Evolutionary conservation across 2,797 vertebrate species (phyloP).

Genomic region (Spondyliosoma cantharus): DNA sequence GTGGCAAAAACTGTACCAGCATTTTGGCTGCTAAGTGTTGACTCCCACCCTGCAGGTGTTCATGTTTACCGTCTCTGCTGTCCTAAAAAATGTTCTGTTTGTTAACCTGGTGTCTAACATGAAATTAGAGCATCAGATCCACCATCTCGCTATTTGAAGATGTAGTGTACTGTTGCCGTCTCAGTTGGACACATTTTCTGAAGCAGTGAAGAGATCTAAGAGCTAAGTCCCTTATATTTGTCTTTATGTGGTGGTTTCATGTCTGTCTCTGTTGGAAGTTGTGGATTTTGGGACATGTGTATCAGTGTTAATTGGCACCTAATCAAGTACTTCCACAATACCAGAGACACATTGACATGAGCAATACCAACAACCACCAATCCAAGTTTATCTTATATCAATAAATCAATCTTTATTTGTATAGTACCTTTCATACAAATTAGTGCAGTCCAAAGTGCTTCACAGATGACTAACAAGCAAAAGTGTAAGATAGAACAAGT

Average conservation of each 20-base stretch:
- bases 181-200: constrained; percentile 25
- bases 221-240: constrained; percentile 8
- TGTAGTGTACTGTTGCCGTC: constrained; percentile 29
- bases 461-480: too few relatives aligned
- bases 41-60: constrained; percentile 66
- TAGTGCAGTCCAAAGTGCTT: too few relatives aligned
- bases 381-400: constrained; percentile 17
- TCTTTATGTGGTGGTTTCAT: constrained; percentile 6
- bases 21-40: constrained; percentile 33
- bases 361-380: constrained; percentile 21
- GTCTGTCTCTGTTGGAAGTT: constrained; percentile 7
- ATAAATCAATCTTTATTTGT: too few relatives aligned
- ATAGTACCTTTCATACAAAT: too few relatives aligned
- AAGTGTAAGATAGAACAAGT: too few relatives aligned
- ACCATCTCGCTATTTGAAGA: constrained; percentile 32
- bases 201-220: not conserved
- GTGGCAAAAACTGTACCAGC: constrained; percentile 28
- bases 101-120: constrained; percentile 34
- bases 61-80: constrained; percentile 45
- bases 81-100: constrained; percentile 38
- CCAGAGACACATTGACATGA: not conserved
- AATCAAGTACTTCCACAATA: constrained; percentile 4
- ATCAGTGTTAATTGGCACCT: not conserved
- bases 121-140: constrained; percentile 27
- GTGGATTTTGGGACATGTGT: not conserved